These are phyloP conservation scores for Phyllotreta cruciferae DNA, from an alignment of 2,888 invertebrate species.

Conservation along the genomic window DNA sequence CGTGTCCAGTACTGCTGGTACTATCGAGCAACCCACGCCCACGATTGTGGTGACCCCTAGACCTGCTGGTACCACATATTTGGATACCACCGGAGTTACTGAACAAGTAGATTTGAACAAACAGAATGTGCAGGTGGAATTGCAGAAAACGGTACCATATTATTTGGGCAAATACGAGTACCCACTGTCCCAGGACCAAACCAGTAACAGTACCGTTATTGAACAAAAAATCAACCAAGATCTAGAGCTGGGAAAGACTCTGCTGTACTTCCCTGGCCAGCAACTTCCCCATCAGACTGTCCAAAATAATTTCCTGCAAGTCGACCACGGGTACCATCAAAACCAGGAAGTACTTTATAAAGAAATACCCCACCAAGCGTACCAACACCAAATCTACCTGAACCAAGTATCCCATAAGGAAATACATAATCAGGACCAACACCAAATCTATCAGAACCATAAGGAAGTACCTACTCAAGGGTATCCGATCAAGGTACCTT, in stretches of 20 bases:
- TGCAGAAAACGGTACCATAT: slow-evolving; percentile 70
- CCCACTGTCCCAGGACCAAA: slow-evolving; percentile 56
- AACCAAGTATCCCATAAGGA: slow-evolving; percentile 43
- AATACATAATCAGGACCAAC: slow-evolving; percentile 43
- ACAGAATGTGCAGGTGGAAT: slow-evolving; percentile 65
- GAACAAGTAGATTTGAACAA: slow-evolving; percentile 62
- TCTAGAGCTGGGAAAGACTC: slow-evolving; percentile 60
- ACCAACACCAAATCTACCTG: slow-evolving; percentile 42
- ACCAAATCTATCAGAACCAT: slow-evolving; percentile 42
- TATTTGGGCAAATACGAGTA: slow-evolving; percentile 62
- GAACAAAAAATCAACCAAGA: slow-evolving; percentile 55
- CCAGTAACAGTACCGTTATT: slow-evolving; percentile 42
- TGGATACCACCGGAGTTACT: slow-evolving; percentile 69
- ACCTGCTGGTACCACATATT: slow-evolving; percentile 64
- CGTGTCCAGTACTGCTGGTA: slow-evolving; percentile 47
- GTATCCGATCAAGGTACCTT: slow-evolving; percentile 53
- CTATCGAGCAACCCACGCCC: slow-evolving; percentile 43
- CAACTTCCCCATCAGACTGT: slow-evolving; percentile 32
- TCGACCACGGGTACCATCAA: slow-evolving; percentile 9
- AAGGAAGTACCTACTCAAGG: slow-evolving; percentile 59
- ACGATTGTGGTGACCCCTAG: slow-evolving; percentile 65
- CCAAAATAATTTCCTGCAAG: slow-evolving; percentile 17
- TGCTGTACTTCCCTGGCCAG: slow-evolving; percentile 47
- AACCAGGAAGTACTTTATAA: too few species aligned
- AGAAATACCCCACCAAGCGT: slow-evolving; percentile 27